A percentile compares a stretch with the other conserved stretches of the same genome.
phyloP scores from a whole-genome alignment of 2,888 invertebrate species.

The Orthosia cruda region DNA sequence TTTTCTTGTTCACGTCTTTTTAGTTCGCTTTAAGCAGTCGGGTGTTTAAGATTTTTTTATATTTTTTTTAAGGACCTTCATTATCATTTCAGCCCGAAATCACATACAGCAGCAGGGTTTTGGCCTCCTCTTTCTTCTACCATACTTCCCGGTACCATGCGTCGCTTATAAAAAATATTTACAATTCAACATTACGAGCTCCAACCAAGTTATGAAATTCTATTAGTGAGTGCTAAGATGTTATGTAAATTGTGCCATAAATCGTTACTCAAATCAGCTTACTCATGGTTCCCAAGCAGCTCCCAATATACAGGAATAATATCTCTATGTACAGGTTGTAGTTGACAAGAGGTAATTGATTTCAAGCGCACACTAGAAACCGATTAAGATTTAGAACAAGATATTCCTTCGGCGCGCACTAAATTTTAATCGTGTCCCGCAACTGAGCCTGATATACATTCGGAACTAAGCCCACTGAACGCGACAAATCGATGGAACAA shows the following conservation, averaged over 20 bases:
- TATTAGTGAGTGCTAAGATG: background rate
- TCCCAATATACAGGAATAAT: background rate
- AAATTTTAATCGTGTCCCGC: constrained; percentile 1
- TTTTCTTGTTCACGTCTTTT: too few species aligned
- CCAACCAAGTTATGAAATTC: background rate
- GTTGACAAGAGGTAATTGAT: constrained; percentile 23
- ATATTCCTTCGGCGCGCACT: constrained; percentile 22
- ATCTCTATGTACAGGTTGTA: background rate
- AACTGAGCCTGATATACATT: constrained; percentile 21
- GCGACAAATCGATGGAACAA: constrained; percentile 15
- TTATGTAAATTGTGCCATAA: too few species aligned
- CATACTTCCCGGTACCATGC: background rate
- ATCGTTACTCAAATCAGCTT: constrained; percentile 14
- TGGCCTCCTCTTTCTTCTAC: background rate
- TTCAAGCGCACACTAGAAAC: constrained; percentile 13
- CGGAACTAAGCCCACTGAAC: constrained; percentile 2
- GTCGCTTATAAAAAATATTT: background rate
- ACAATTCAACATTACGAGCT: background rate
- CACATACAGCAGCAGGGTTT: background rate
- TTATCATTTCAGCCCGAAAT: background rate
- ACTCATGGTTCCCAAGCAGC: background rate
- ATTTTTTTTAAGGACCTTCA: too few species aligned
- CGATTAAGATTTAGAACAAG: constrained; percentile 27
- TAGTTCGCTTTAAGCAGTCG: too few species aligned
- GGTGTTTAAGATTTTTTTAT: too few species aligned